A percentile compares a stretch with the other conserved stretches of the same genome.
These are phyloP conservation scores for Rana temporaria DNA, from an alignment of 2,113 vertebrate genomes.

Conservation along the genomic window DNA sequence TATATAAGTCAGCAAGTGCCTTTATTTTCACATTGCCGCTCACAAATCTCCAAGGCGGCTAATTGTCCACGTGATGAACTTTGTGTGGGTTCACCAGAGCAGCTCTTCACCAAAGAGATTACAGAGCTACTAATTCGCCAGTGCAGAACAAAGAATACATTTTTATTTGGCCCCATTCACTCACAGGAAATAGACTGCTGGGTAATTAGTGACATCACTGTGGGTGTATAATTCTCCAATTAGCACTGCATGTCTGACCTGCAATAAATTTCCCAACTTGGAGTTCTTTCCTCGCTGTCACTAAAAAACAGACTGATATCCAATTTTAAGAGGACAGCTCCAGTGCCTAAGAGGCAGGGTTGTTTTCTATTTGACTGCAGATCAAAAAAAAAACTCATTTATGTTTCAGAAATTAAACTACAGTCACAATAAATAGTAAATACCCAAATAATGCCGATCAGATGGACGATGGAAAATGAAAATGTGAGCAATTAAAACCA, in stretches of 20 bases:
- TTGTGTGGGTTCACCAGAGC: background rate
- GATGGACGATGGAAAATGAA: too few relatives aligned
- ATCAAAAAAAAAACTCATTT: too few relatives aligned
- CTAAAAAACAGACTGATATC: background rate
- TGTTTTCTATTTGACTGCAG: too few relatives aligned
- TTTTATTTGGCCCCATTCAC: constrained; percentile 3
- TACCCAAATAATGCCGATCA: too few relatives aligned
- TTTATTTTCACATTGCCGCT: too few relatives aligned
- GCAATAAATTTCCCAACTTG: constrained; percentile 1
- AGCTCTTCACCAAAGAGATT: background rate
- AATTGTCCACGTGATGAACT: background rate
- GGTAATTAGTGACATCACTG: constrained; percentile 28
- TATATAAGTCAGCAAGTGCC: too few relatives aligned
- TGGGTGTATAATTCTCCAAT: constrained; percentile 40
- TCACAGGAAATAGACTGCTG: constrained; percentile 44
- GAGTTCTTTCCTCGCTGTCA: background rate
- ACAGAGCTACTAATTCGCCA: background rate
- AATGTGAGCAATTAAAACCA: too few relatives aligned
- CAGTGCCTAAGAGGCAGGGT: too few relatives aligned
- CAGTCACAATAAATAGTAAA: too few relatives aligned
- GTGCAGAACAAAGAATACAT: constrained; percentile 27
- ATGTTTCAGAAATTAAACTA: too few relatives aligned
- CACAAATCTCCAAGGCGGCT: too few relatives aligned
- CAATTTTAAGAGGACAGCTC: background rate
- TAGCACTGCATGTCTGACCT: constrained; percentile 2